Evolutionary conservation across 37 sponge, comb jelly and placozoan genomes (phyloP).

Genomic region (Agelas oroides): DNA sequence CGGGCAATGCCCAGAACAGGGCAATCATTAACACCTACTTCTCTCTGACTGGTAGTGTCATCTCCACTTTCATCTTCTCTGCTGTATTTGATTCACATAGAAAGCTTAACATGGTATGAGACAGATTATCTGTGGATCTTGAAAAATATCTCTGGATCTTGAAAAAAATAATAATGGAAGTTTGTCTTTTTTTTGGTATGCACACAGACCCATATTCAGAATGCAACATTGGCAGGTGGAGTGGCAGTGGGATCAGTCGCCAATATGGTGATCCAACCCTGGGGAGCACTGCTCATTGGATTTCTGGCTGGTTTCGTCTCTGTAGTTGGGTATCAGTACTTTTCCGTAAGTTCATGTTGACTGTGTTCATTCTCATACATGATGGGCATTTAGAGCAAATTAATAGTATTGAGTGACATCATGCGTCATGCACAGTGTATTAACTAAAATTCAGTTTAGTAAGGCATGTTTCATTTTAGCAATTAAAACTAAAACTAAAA

Average conservation of each 20-base stretch:
- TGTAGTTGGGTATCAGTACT: conserved; percentile 78
- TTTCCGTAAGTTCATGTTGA: conserved; percentile 58
- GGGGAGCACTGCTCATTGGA: conserved; percentile 91
- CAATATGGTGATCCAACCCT: conserved; percentile 82
- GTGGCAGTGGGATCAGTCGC: conserved; percentile 92
- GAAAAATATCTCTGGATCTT: too few relatives aligned
- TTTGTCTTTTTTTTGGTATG: neutral
- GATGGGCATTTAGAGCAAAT: too few relatives aligned
- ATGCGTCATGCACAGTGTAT: neutral
- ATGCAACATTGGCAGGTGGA: conserved; percentile 96
- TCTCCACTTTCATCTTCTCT: conserved; percentile 80
- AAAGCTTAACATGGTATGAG: conserved; percentile 83
- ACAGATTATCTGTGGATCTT: neutral
- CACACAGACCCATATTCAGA: conserved; percentile 92
- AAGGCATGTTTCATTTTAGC: too few relatives aligned
- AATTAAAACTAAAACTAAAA: too few relatives aligned
- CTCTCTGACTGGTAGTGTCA: conserved; percentile 84
- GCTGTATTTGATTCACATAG: conserved; percentile 53
- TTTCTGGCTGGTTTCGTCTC: conserved; percentile 65
- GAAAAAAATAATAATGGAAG: too few relatives aligned
- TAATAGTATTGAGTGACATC: neutral
- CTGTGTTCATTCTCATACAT: neutral
- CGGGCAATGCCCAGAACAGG: conserved; percentile 76
- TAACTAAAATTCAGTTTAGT: neutral
- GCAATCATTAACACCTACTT: conserved; percentile 95